These are phyloP conservation scores for Schizotus pectinicornis DNA, from an alignment of 2,888 invertebrate genomes.

Conservation along the genomic window DNA sequence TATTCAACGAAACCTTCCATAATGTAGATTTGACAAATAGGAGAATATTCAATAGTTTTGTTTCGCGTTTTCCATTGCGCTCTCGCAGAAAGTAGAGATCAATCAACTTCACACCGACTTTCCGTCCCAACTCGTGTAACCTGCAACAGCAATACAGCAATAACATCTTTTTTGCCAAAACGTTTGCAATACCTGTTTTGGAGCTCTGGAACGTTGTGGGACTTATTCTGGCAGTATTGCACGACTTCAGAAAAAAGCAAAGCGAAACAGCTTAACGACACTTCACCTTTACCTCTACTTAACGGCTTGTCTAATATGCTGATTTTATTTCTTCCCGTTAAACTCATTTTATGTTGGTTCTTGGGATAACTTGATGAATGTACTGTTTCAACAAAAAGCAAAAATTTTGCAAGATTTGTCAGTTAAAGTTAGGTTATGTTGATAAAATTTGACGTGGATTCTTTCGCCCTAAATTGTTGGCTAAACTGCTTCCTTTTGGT, in stretches of 20 bases:
- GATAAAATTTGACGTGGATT: constrained; percentile 1
- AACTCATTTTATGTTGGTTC: constrained; percentile 51
- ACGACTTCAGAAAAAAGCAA: constrained; percentile 97
- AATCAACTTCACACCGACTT: constrained; percentile 91
- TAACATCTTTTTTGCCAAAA: constrained; percentile 9
- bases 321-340: constrained; percentile 66
- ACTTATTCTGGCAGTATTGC: constrained; percentile 96
- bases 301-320: constrained; percentile 90
- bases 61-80: constrained; percentile 91
- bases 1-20: constrained; percentile 79
- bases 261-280: constrained; percentile 91
- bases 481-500: neutral
- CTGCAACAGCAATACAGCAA: constrained; percentile 61
- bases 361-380: neutral
- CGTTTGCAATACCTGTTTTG: constrained; percentile 76
- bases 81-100: constrained; percentile 95
- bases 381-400: too few relatives aligned
- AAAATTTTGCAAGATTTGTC: neutral
- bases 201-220: constrained; percentile 92
- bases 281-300: constrained; percentile 91
- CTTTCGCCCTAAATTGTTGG: neutral
- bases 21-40: constrained; percentile 94
- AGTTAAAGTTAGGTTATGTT: constrained; percentile 91
- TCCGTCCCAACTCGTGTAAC: constrained; percentile 91
- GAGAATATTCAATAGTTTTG: constrained; percentile 91